These are phyloP conservation scores for Drosophila affinis DNA, from an alignment of 2,888 invertebrate species.

Conservation along the genomic window DNA sequence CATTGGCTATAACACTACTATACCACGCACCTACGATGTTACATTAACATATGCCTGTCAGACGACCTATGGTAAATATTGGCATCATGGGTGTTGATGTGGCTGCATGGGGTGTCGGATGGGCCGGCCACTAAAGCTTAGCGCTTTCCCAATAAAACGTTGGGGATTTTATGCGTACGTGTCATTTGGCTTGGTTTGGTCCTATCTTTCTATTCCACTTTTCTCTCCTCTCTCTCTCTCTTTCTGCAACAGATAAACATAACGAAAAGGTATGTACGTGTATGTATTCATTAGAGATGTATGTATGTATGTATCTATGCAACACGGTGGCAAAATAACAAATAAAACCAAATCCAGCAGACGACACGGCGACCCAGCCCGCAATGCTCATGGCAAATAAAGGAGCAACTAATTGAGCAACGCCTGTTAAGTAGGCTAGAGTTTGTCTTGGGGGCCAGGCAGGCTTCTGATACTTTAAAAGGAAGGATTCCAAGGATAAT, in stretches of 20 bases:
- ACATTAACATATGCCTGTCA: too few species aligned
- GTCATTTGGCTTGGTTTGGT: slow-evolving; percentile 75
- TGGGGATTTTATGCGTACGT: slow-evolving; percentile 72
- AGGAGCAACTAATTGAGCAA: slow-evolving; percentile 40
- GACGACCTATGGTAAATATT: too few species aligned
- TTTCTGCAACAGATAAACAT: slow-evolving; percentile 28
- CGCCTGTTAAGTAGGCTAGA: slow-evolving; percentile 35
- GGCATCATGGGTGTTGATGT: too few species aligned
- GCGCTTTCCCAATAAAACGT: slow-evolving; percentile 68
- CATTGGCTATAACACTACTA: too few species aligned
- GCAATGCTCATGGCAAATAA: slow-evolving; percentile 23
- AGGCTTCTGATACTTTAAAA: neutral
- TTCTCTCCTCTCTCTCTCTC: neutral
- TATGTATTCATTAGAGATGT: slow-evolving; percentile 1
- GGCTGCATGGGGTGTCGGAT: too few species aligned
- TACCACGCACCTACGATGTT: too few species aligned
- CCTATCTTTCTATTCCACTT: slow-evolving; percentile 27
- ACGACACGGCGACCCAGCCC: slow-evolving; percentile 28
- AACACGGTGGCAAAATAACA: slow-evolving; percentile 38
- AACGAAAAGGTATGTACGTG: slow-evolving; percentile 10
- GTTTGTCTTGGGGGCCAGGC: neutral
- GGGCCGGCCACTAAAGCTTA: too few species aligned
- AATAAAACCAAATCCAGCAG: slow-evolving; percentile 58
- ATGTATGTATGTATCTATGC: slow-evolving; percentile 9
- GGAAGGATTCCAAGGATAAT: neutral